A percentile compares a stretch with the other conserved stretches of the same genome.
phyloP scores from a whole-genome alignment of 2,113 vertebrate genomes.

The Centropus bengalensis region DNA sequence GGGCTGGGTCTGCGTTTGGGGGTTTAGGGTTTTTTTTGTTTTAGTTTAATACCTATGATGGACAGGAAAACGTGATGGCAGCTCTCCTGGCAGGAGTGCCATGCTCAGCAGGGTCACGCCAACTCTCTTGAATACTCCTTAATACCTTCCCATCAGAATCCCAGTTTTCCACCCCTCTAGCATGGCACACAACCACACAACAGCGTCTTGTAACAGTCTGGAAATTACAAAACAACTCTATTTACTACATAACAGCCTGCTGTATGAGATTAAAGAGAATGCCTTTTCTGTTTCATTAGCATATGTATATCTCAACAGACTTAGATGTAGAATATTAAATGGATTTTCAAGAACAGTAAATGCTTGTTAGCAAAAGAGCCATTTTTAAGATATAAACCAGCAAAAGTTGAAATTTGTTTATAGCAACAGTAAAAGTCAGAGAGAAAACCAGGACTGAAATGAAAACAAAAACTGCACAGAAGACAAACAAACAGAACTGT shows the following conservation, averaged over 20 bases:
- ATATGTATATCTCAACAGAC: conserved; percentile 72
- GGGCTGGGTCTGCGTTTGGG: neutral
- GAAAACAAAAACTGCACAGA: conserved; percentile 13
- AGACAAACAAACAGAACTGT: conserved; percentile 30
- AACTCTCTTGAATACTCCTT: neutral
- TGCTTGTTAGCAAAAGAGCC: conserved; percentile 67
- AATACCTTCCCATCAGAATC: neutral
- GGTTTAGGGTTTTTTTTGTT: neutral
- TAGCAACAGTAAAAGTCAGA: neutral
- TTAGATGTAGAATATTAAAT: conserved; percentile 63
- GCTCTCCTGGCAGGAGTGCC: neutral
- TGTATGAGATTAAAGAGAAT: conserved; percentile 69
- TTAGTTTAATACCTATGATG: neutral
- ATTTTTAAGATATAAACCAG: conserved; percentile 64
- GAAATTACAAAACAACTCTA: conserved; percentile 61
- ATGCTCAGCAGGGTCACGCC: neutral
- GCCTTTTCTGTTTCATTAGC: conserved; percentile 67
- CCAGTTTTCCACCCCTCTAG: neutral
- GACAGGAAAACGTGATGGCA: neutral
- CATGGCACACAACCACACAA: neutral
- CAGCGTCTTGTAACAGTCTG: neutral
- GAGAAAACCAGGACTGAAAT: conserved; percentile 23
- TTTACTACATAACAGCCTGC: conserved; percentile 68
- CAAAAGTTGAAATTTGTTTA: conserved; percentile 49
- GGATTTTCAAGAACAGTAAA: conserved; percentile 52